Evolutionary conservation across 2,797 vertebrate genomes (phyloP).

Genomic region (Notamacropus eugenii): DNA sequence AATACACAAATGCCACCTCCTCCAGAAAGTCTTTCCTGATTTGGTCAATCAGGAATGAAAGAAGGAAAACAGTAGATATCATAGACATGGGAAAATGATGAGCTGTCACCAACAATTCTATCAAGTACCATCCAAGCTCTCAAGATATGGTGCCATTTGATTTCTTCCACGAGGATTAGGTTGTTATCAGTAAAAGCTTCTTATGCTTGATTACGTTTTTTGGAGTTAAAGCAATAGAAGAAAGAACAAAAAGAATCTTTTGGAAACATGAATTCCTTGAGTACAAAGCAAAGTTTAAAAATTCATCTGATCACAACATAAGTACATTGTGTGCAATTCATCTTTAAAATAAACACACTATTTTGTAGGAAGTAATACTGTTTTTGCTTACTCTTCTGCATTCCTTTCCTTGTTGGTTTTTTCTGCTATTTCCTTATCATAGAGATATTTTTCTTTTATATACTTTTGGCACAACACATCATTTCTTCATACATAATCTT

Average conservation of each 20-base stretch:
- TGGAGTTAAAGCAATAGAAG: neutral
- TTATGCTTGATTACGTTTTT: neutral
- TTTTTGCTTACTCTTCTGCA: neutral
- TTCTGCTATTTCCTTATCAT: conserved; percentile 25
- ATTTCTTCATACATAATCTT: conserved; percentile 23
- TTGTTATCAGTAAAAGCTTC: neutral
- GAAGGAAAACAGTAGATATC: neutral
- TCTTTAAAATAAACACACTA: conserved; percentile 26
- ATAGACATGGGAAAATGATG: conserved; percentile 9
- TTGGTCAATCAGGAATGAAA: conserved; percentile 16
- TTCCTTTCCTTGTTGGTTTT: conserved; percentile 34
- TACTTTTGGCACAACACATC: neutral
- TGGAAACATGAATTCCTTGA: neutral
- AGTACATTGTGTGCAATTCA: neutral
- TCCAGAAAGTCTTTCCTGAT: neutral
- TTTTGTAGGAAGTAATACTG: conserved; percentile 8
- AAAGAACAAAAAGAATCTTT: neutral
- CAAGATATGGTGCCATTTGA: neutral
- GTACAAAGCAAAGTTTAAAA: neutral
- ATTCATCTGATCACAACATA: conserved; percentile 7
- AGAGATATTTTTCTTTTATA: conserved; percentile 28
- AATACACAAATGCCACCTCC: neutral
- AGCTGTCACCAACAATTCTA: conserved; percentile 15
- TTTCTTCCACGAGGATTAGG: neutral
- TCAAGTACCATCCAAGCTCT: neutral